Base-by-base conservation (phyloP, 2,113 vertebrate genomes). In the Mastomys coucha region DNA sequence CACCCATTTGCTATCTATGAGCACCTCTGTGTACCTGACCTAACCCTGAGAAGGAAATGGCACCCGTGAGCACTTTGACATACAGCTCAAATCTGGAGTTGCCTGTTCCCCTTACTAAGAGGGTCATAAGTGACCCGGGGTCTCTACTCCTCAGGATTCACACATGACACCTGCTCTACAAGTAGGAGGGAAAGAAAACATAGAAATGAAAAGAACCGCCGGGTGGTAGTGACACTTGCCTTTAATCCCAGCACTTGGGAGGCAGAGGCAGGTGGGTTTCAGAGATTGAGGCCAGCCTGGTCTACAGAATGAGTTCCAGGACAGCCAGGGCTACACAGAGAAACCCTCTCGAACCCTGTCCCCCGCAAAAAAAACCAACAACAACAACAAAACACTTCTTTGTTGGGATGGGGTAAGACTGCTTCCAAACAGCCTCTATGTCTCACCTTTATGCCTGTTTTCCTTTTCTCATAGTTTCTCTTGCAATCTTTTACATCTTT, bases 371-470 rank as follows among this genome's bases (percentile, higher is more conserved):
- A n/a, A n/a, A n/a, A n/a, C n/a, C n/a, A n/a, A n/a, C n/a, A n/a
- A n/a, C n/a, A n/a, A n/a, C n/a, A n/a, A n/a, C n/a, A n/a, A n/a
- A n/a, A n/a, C 65, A 14, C 26, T 13, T n/a, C 58, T n/a, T 84
- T 39, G n/a, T 26, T 65, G 60, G 28, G 8, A 49, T 53, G 33
- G 51, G n/a, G 45, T 4, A 11, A 65, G n/a, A 45, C 73, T 58
- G 63, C 20, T 8, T 4, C 76, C 24, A n/a, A 1, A 45, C n/a
- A n/a, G 0, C 22, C 3, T 75, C 26, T 14, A 5, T 11, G n/a
- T 1, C 22, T 42, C 16, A 45, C n/a, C 16, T 65, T 65, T 86
- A 22, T 67, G 84, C 2, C 39, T 22, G 22, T 24, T 36, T 56
- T 31, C 36, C 24, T 7, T n/a, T 89, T 42, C 14, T 56, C 36